Evolutionary conservation across 2,888 invertebrate species (phyloP), one percentile per base, ranked within the genome.

Genomic region (Criorhina ranunculi): DNA sequence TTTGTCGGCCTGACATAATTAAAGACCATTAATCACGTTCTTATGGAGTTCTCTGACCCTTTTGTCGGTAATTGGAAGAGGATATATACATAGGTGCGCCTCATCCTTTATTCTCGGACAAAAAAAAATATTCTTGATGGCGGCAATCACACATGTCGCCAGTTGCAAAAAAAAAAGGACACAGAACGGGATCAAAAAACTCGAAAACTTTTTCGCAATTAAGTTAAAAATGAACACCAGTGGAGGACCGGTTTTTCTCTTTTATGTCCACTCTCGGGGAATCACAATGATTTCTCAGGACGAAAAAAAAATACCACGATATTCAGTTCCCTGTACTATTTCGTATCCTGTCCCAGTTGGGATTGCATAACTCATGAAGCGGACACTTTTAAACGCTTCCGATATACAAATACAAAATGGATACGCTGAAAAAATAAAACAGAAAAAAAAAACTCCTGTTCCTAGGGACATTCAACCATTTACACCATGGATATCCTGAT

Each of bases 21-120:
- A 91, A 91, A 91, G 91, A 88, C 90, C 91, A 91, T 91, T 91
- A 91, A 91, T 91, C 91, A 91, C 91, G 90, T 89, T 89, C 90
- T 90, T 90, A 89, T 89, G 89, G 90, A 90, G 90, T 89, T 80
- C 53, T 40, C 51, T 85, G 83, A 79, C 55, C 83, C 69, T 19
- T 31, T 19, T 15, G 12, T 11, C 31, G 51, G 67, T 51, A 31
- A 69, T 79, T 75, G 75, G 64, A 42, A 33, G 62, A 29, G 46
- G 46, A 53, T 35, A 24, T 24, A n/a, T n/a, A n/a, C 4, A 31
- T 35, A n/a, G 37, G 49, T 49, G 49, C 31, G 29, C 31, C 29
- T 9, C 51, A 42, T n/a, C n/a, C 29, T 0, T 29, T 37, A 11
- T 15, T 15, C 15, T 0, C 7, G 4, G 44, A 29, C 31, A 66